Evolutionary conservation across 2,888 invertebrate species (phyloP).

Genomic region (Archaeoteleia sp.): DNA sequence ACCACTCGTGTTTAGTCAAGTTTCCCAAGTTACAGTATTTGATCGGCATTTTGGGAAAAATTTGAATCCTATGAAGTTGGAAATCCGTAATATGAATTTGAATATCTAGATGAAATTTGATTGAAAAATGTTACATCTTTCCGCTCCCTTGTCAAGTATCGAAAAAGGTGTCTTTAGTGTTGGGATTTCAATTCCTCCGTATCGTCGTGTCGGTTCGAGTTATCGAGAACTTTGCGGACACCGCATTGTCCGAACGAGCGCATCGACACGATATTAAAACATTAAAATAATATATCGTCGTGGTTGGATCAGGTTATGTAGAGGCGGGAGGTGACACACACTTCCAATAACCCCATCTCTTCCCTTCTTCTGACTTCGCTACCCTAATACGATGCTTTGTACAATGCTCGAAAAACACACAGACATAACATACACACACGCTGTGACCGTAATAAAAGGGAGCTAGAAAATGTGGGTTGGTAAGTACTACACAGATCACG

Average conservation of each 20-base stretch:
- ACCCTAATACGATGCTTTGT: constrained; percentile 51
- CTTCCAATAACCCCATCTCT: constrained; percentile 62
- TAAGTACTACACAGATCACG: constrained; percentile 9
- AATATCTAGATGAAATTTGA: too few relatives aligned
- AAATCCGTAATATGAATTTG: too few relatives aligned
- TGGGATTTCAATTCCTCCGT: constrained; percentile 6
- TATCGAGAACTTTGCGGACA: constrained; percentile 61
- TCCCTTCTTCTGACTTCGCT: constrained; percentile 47
- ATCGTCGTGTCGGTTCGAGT: constrained; percentile 19
- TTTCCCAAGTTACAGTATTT: too few relatives aligned
- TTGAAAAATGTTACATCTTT: not conserved
- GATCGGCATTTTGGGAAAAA: too few relatives aligned
- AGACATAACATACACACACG: constrained; percentile 27
- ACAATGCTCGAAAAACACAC: constrained; percentile 41
- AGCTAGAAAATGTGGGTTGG: constrained; percentile 25
- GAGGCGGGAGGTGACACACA: constrained; percentile 62
- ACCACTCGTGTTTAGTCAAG: too few relatives aligned
- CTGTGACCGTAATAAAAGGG: constrained; percentile 45
- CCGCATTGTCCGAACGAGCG: constrained; percentile 72
- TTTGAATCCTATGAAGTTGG: too few relatives aligned
- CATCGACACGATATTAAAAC: constrained; percentile 74
- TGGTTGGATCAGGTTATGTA: constrained; percentile 62
- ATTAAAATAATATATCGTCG: constrained; percentile 73
- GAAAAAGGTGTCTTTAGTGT: not conserved
- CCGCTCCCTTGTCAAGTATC: not conserved